phyloP scores from a whole-genome alignment of 2,113 vertebrate species.

The Hypanus sabinus region DNA sequence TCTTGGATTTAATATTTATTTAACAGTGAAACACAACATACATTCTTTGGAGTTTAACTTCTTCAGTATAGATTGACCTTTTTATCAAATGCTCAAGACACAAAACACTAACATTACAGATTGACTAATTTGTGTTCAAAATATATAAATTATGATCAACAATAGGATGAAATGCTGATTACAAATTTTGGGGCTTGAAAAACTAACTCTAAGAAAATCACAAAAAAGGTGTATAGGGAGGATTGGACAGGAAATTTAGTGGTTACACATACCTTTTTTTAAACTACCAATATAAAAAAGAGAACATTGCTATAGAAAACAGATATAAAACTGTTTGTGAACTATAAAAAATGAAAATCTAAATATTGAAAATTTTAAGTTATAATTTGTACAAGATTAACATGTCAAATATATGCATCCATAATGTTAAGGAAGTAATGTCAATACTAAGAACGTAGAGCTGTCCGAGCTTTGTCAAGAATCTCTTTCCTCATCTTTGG shows the following conservation, averaged over 20 bases:
- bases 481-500: slow-evolving; percentile 95
- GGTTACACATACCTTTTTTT: not conserved
- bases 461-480: slow-evolving; percentile 85
- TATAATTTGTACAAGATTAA: not conserved
- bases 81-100: not conserved
- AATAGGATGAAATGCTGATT: not conserved
- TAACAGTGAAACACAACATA: not conserved
- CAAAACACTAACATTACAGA: not conserved
- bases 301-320: not conserved
- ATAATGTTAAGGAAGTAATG: not conserved
- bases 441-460: slow-evolving; percentile 65
- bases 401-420: not conserved
- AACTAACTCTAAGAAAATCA: not conserved
- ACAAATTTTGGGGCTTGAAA: not conserved
- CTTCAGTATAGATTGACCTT: not conserved
- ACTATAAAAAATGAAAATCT: not conserved
- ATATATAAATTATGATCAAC: not conserved
- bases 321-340: not conserved
- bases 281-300: not conserved
- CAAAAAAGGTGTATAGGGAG: not conserved
- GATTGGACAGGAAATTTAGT: not conserved
- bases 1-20: not conserved
- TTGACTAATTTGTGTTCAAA: slow-evolving; percentile 4
- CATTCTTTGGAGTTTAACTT: not conserved
- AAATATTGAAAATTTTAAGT: not conserved